phyloP scores from a whole-genome alignment of 2,797 vertebrate genomes.

The Lutjanus argentimaculatus region DNA sequence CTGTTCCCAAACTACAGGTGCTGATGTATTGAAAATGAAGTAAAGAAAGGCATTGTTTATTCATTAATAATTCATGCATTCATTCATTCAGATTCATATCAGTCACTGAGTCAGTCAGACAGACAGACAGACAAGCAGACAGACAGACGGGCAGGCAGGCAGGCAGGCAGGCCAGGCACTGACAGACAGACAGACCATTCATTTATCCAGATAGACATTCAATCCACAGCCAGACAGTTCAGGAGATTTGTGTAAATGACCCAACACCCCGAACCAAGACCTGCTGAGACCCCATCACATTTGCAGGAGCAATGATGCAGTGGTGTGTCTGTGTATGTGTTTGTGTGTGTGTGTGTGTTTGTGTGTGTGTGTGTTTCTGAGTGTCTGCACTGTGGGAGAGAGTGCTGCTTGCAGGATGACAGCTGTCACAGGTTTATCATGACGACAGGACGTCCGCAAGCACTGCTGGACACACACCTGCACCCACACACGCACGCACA shows the following conservation, averaged over 20 bases:
- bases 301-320: slow-evolving; percentile 48
- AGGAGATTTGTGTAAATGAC: slow-evolving; percentile 73
- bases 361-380: not conserved
- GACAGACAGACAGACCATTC: slow-evolving; percentile 55
- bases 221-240: slow-evolving; percentile 59
- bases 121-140: slow-evolving; percentile 6
- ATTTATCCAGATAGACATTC: slow-evolving; percentile 51
- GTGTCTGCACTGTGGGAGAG: slow-evolving; percentile 23
- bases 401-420: slow-evolving; percentile 67
- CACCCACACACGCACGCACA: slow-evolving; percentile 11
- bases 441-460: slow-evolving; percentile 62
- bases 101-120: slow-evolving; percentile 3
- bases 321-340: slow-evolving; percentile 9
- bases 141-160: slow-evolving; percentile 16
- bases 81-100: slow-evolving; percentile 21
- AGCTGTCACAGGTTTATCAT: slow-evolving; percentile 78
- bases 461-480: slow-evolving; percentile 33
- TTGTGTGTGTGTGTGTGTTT: slow-evolving; percentile 21
- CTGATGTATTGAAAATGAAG: slow-evolving; percentile 39
- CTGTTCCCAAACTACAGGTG: slow-evolving; percentile 46
- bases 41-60: slow-evolving; percentile 18
- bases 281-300: slow-evolving; percentile 68
- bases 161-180: slow-evolving; percentile 34
- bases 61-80: slow-evolving; percentile 27
- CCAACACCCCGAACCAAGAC: slow-evolving; percentile 53